A percentile compares a stretch with the other conserved stretches of the same genome.
Evolutionary conservation across 2,888 invertebrate species (phyloP).

Genomic region (Rhodophaea formosa): DNA sequence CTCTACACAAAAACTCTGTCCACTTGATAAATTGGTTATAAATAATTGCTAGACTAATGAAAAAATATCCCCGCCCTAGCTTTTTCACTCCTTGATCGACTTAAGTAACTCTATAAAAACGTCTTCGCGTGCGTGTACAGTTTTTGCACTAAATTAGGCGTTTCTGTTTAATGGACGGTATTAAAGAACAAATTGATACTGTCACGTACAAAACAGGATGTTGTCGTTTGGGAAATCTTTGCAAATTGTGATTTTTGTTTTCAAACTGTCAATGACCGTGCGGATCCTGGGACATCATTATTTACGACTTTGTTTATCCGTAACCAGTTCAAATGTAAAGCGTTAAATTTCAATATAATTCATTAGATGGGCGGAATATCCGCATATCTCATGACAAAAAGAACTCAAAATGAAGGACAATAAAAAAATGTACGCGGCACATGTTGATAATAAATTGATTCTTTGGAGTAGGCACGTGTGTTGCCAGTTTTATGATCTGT

Average conservation of each 20-base stretch:
- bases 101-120: slow-evolving; percentile 31
- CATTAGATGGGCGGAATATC: background rate
- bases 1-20: background rate
- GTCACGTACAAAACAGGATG: slow-evolving; percentile 54
- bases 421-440: background rate
- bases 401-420: background rate
- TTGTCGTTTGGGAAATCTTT: background rate
- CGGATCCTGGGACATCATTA: background rate
- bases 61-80: too few species aligned
- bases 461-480: background rate
- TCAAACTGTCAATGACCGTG: slow-evolving; percentile 1
- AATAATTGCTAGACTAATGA: too few species aligned
- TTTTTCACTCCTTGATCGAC: slow-evolving; percentile 29
- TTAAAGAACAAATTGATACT: slow-evolving; percentile 58
- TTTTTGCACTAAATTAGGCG: slow-evolving; percentile 46
- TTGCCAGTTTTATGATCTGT: slow-evolving; percentile 3
- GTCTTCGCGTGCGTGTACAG: slow-evolving; percentile 40
- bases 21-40: background rate
- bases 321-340: background rate
- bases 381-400: background rate
- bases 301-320: background rate
- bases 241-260: slow-evolving; percentile 1
- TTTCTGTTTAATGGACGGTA: slow-evolving; percentile 45
- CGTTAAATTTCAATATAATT: background rate
- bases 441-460: background rate